phyloP scores from a whole-genome alignment of 2,888 invertebrate species.

The Meghimatium bilineatum region DNA sequence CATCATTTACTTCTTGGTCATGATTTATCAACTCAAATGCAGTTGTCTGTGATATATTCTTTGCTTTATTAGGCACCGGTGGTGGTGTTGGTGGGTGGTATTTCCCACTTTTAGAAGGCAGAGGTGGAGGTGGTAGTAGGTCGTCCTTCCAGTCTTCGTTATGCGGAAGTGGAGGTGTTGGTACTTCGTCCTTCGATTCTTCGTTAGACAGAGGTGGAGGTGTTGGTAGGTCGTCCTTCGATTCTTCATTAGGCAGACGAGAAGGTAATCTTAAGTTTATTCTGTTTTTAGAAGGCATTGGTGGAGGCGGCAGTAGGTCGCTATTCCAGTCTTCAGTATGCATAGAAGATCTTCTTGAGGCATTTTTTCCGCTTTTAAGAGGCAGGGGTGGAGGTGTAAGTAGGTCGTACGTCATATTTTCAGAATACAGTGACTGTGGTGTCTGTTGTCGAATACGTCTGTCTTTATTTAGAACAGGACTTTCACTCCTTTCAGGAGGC shows the following conservation, averaged over 20 bases:
- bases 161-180: too few species aligned
- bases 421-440: not conserved
- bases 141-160: too few species aligned
- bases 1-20: constrained; percentile 17
- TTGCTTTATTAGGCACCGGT: not conserved
- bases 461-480: not conserved
- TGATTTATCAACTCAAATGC: constrained; percentile 36
- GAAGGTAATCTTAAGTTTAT: constrained; percentile 21
- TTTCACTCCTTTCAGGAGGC: constrained; percentile 24
- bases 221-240: not conserved
- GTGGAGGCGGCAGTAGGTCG: not conserved
- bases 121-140: too few species aligned
- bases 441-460: not conserved
- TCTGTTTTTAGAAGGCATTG: not conserved
- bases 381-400: not conserved
- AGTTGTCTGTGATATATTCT: constrained; percentile 43
- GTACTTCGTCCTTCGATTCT: not conserved
- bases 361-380: too few species aligned
- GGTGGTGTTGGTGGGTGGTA: constrained; percentile 25
- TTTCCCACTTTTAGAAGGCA: too few species aligned
- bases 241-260: not conserved
- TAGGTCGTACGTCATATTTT: not conserved
- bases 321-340: not conserved
- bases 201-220: not conserved
- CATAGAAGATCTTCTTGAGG: too few species aligned